These are phyloP conservation scores for Noctuana brunneofusca DNA, from an alignment of 2,888 invertebrate genomes.

Conservation along the genomic window DNA sequence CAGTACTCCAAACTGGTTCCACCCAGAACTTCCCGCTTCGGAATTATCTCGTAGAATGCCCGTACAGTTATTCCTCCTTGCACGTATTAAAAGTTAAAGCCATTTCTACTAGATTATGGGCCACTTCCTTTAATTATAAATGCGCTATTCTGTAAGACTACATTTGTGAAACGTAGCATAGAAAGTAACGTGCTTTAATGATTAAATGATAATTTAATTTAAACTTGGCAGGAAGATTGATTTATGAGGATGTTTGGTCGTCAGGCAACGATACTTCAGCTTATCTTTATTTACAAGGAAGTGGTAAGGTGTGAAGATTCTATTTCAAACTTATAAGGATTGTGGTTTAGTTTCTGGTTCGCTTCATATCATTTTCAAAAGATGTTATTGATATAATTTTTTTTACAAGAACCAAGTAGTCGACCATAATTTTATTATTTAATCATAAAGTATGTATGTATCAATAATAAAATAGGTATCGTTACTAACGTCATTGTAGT, in stretches of 20 bases:
- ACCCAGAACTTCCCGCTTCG: conserved; percentile 69
- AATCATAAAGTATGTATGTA: too few relatives aligned
- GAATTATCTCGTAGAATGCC: conserved; percentile 71
- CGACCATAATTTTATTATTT: not conserved
- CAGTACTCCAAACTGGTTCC: conserved; percentile 72
- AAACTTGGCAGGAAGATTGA: conserved; percentile 11
- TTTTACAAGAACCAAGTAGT: not conserved
- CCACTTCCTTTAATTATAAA: conserved; percentile 26
- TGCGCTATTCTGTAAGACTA: conserved; percentile 12
- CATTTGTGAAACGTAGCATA: conserved; percentile 1
- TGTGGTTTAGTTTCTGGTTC: conserved; percentile 23
- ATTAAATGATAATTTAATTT: too few relatives aligned
- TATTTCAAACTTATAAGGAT: conserved; percentile 22
- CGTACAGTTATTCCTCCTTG: conserved; percentile 60
- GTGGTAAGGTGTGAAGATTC: conserved; percentile 23
- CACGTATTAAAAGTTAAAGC: conserved; percentile 19
- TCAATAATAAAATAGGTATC: not conserved
- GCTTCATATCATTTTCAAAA: conserved; percentile 21
- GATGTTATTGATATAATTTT: not conserved
- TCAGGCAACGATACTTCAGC: conserved; percentile 10
- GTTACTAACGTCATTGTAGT: not conserved
- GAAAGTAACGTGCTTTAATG: conserved; percentile 1
- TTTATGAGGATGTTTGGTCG: conserved; percentile 27
- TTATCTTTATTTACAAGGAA: conserved; percentile 24
- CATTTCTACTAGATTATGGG: conserved; percentile 18